Percentiles rank a stretch among this genome's conserved stretches.
Conservation (phyloP, 2,797 vertebrate genomes). For the Pseudochaenichthys georgianus region DNA sequence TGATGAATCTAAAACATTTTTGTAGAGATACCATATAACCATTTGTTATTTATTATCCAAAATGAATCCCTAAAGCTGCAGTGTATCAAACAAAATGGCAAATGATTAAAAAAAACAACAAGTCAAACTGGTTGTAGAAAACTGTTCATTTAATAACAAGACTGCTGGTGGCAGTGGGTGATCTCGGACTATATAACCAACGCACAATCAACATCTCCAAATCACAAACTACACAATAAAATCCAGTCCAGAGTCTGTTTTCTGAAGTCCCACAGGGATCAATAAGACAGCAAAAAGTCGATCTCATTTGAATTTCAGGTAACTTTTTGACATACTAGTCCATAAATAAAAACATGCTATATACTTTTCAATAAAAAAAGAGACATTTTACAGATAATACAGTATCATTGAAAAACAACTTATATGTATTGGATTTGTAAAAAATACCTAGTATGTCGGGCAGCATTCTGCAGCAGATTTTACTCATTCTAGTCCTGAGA, state of each 20-base stretch:
- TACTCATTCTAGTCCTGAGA: slow-evolving; percentile 74
- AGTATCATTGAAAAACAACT: slow-evolving; percentile 26
- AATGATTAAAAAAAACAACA: slow-evolving; percentile 44
- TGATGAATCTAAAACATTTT: slow-evolving; percentile 12
- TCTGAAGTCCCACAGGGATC: slow-evolving; percentile 92
- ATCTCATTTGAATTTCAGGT: slow-evolving; percentile 75
- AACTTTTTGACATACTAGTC: slow-evolving; percentile 71
- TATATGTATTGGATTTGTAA: slow-evolving; percentile 30
- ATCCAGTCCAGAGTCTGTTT: slow-evolving; percentile 84
- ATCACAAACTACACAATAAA: slow-evolving; percentile 90
- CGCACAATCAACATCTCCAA: slow-evolving; percentile 87
- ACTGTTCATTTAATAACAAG: slow-evolving; percentile 89
- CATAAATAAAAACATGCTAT: slow-evolving; percentile 92
- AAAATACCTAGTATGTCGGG: slow-evolving; percentile 38
- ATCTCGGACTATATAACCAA: slow-evolving; percentile 91
- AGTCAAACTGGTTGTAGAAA: slow-evolving; percentile 71
- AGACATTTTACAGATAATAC: slow-evolving; percentile 48
- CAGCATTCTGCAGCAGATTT: slow-evolving; percentile 67
- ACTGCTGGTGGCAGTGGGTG: slow-evolving; percentile 94
- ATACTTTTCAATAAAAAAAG: slow-evolving; percentile 66
- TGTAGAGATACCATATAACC: not conserved
- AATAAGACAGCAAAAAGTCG: slow-evolving; percentile 85
- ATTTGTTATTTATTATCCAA: no score
- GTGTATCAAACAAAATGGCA: slow-evolving; percentile 8
- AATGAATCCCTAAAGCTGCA: not conserved